phyloP scores from a whole-genome alignment of 1,140 invertebrate species.

The Uloborus diversus region DNA sequence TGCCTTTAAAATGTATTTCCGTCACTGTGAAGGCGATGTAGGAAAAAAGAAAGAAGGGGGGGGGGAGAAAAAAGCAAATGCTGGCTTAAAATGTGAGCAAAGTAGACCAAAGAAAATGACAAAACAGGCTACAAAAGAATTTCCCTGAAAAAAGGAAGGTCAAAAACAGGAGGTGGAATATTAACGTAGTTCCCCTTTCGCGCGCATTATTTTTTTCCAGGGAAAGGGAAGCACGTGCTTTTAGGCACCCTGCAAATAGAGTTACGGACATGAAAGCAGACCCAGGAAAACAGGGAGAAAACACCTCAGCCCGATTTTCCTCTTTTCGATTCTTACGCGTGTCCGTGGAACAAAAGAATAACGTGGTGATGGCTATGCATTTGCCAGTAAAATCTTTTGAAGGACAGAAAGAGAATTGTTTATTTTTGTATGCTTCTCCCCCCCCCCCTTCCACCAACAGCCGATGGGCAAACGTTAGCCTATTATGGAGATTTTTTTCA shows the following conservation, averaged over 20 bases:
- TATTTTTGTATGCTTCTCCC: not conserved
- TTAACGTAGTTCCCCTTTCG: not conserved
- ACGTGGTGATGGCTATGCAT: too few species aligned
- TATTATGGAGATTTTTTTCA: constrained; percentile 7
- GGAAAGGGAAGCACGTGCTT: not conserved
- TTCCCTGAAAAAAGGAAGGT: not conserved
- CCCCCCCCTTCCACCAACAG: not conserved
- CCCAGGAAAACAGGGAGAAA: not conserved
- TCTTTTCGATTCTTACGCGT: too few species aligned
- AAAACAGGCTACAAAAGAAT: too few species aligned
- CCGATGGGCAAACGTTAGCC: not conserved
- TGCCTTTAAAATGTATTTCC: too few species aligned
- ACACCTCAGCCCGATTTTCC: too few species aligned
- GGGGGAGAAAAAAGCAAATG: not conserved
- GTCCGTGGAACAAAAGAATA: too few species aligned
- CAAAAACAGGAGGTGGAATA: not conserved
- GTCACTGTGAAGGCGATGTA: too few species aligned
- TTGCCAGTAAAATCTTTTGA: not conserved
- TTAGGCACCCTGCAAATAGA: not conserved
- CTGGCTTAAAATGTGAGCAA: not conserved
- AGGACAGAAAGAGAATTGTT: not conserved
- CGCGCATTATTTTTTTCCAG: not conserved
- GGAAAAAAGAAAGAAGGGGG: too few species aligned
- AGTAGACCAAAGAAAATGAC: not conserved
- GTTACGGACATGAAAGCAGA: not conserved